phyloP scores from a whole-genome alignment of 1,140 invertebrate species.

The Caenorhabditis remanei region DNA sequence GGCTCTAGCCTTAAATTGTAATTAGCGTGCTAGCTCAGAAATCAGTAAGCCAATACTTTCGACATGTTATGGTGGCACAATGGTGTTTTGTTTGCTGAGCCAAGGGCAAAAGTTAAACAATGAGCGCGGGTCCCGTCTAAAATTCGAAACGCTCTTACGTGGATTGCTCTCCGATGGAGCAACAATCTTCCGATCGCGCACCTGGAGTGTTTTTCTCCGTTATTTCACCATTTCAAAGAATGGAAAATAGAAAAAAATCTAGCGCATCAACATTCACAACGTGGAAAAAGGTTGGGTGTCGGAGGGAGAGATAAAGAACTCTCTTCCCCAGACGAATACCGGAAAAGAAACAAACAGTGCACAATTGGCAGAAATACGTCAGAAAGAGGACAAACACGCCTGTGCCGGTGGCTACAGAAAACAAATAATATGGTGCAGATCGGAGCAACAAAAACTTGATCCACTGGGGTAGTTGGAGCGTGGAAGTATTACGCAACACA shows the following conservation, averaged over 20 bases:
- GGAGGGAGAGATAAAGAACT: conserved; percentile 7
- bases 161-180: not conserved
- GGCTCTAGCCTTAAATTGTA: not conserved
- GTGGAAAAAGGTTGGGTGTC: not conserved
- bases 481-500: conserved; percentile 44
- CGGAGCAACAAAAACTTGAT: conserved; percentile 53
- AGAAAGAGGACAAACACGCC: conserved; percentile 50
- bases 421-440: conserved; percentile 46
- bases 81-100: conserved; percentile 30
- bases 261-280: conserved; percentile 29
- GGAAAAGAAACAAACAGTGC: conserved; percentile 51
- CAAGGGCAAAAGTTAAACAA: conserved; percentile 50
- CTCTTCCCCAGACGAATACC: conserved; percentile 47
- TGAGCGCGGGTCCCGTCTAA: not conserved
- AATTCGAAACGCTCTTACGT: conserved; percentile 39
- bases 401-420: conserved; percentile 37
- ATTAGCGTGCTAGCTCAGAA: not conserved
- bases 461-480: not conserved
- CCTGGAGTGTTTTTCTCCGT: conserved; percentile 21
- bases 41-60: conserved; percentile 31
- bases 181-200: not conserved
- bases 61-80: conserved; percentile 21
- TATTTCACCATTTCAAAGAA: not conserved
- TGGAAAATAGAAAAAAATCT: not conserved
- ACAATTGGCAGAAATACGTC: conserved; percentile 53